Percentiles rank a stretch among this genome's conserved stretches.
These are phyloP conservation scores for Silvanus unidentatus DNA, from an alignment of 2,888 invertebrate species.

Conservation along the genomic window DNA sequence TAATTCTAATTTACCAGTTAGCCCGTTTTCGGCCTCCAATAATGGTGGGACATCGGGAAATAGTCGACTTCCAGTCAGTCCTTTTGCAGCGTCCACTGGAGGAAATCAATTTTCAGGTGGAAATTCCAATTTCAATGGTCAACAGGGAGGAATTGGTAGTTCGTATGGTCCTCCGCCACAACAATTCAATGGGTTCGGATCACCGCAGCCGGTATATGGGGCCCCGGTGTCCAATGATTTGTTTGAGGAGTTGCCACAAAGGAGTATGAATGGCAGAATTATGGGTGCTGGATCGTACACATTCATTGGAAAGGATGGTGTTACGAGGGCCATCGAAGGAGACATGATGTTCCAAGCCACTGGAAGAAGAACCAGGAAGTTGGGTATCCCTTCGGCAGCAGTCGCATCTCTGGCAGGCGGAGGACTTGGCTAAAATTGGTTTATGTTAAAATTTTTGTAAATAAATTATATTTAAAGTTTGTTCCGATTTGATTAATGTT, in stretches of 20 bases:
- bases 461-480: background rate
- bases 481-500: too few species aligned
- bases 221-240: background rate
- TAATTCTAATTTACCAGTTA: too few species aligned
- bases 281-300: background rate
- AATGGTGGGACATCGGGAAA: too few species aligned
- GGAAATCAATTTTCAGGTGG: too few species aligned
- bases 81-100: too few species aligned
- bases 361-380: background rate
- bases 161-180: too few species aligned
- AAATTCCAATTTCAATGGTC: too few species aligned
- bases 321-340: background rate
- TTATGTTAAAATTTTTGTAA: constrained; percentile 1
- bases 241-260: background rate
- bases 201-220: background rate
- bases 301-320: constrained; percentile 1
- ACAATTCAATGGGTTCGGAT: too few species aligned
- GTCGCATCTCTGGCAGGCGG: background rate
- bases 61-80: too few species aligned
- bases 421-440: constrained; percentile 1
- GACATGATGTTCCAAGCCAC: constrained; percentile 1
- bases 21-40: too few species aligned
- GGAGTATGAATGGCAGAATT: background rate
- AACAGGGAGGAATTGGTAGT: too few species aligned
- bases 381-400: background rate